Evolutionary conservation across 2,113 vertebrate species (phyloP), one percentile per base, ranked within the genome.

Genomic region (Prionailurus viverrinus): DNA sequence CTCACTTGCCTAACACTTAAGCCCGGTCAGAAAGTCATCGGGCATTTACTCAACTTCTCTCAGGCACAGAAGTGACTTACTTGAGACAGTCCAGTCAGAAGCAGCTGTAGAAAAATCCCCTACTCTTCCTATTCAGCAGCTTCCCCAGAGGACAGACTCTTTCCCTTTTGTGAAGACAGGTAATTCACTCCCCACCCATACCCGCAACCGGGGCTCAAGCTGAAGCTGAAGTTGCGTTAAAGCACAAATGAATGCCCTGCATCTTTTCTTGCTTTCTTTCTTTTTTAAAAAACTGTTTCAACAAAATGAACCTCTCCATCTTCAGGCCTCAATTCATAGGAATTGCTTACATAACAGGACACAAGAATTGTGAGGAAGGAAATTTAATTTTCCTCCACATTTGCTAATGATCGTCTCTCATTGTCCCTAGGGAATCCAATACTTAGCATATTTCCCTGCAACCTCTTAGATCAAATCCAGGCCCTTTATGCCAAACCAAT

Each of bases 401-500:
- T 88, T 81, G 71, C 95, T 90, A 82, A 94, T 31, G 39, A 96
- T 68, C 16, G 31, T 71, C 92, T 68, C 11, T 18, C 55, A 27
- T 68, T 79, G 65, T 96, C 95, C 83, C 93, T 29, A 33, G 48
- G 88, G 84, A 65, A 78, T 27, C 53, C 66, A 61, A 91, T 80
- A 88, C 88, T 96, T 61, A 87, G 48, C 48, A 61, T 74, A 84
- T 53, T 87, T 97, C 68, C 66, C 78, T 95, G 79, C 61, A 97
- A 27, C 93, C 63, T 97, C 87, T 76, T 85, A 89, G 94, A 55
- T 91, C 73, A 81, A 89, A 41, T 71, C 92, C 58, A 71, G 82
- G 53, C 68, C 63, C 65, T 83, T 97, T 27, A 95, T 89, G 68
- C 93, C 93, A 97, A 91, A 95, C 51, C 55, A 76, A 95, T 93